phyloP scores from a whole-genome alignment of 2,888 invertebrate genomes.

The Heterodera filipjevi region DNA sequence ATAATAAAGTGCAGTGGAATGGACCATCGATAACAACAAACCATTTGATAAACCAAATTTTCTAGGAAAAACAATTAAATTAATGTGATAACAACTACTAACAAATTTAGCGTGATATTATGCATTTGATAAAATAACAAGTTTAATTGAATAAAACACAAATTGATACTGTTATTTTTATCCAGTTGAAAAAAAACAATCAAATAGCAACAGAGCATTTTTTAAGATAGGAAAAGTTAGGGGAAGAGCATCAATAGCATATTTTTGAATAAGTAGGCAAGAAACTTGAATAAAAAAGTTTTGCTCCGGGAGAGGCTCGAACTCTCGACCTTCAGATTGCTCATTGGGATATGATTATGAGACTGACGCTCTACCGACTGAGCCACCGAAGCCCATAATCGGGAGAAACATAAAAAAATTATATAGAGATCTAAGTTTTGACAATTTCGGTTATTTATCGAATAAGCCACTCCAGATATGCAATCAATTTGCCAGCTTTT shows the following conservation, averaged over 20 bases:
- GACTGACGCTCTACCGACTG: constrained; percentile 12
- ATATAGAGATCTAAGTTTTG: neutral
- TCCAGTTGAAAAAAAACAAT: too few relatives aligned
- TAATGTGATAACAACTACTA: too few relatives aligned
- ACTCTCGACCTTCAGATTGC: constrained; percentile 4
- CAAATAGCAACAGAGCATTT: too few relatives aligned
- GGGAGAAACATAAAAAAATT: neutral
- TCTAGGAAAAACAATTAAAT: neutral
- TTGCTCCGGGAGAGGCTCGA: constrained; percentile 14
- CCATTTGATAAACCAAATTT: neutral
- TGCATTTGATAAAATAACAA: too few relatives aligned
- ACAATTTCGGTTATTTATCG: neutral
- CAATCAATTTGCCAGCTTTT: neutral
- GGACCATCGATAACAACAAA: too few relatives aligned
- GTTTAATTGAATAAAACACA: too few relatives aligned
- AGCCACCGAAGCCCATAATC: neutral
- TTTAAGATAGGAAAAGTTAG: too few relatives aligned
- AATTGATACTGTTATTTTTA: too few relatives aligned
- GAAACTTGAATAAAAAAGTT: neutral
- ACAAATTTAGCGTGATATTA: too few relatives aligned
- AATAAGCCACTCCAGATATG: neutral
- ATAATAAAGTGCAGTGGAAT: neutral
- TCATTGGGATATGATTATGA: neutral
- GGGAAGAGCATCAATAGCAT: neutral
- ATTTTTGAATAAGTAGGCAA: too few relatives aligned